phyloP scores from a whole-genome alignment of 92 coral and sea anemone species.

The Epizoanthus illoricatus region DNA sequence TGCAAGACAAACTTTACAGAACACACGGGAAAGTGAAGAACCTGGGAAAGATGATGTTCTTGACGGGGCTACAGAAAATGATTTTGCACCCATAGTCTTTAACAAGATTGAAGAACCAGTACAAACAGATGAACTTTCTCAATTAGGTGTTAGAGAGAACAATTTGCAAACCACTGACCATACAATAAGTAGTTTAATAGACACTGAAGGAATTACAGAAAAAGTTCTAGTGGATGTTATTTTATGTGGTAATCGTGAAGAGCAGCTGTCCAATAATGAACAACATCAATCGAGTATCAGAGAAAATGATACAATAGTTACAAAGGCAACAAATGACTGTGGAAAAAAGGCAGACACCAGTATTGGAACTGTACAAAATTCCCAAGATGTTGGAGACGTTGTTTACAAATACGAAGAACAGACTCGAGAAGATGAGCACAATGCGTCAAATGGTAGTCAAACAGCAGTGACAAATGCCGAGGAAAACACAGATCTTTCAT shows the following conservation, averaged over 20 bases:
- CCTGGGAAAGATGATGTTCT: background rate
- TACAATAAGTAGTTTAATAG: background rate
- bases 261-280: background rate
- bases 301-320: background rate
- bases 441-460: background rate
- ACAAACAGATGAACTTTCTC: constrained; percentile 6
- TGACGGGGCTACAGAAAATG: background rate
- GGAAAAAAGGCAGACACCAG: background rate
- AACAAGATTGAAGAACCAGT: background rate
- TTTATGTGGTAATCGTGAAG: background rate
- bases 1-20: background rate
- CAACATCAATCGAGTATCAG: background rate
- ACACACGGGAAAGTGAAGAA: background rate
- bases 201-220: background rate
- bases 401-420: background rate
- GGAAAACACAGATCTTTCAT: background rate
- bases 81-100: background rate
- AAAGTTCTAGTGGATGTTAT: background rate
- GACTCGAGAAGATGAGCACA: background rate
- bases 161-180: background rate
- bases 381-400: background rate
- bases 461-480: too few species aligned
- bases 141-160: background rate
- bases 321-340: background rate
- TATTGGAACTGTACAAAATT: background rate